Base-by-base conservation (phyloP, 2,113 vertebrate genomes). In the Otus sunia region DNA sequence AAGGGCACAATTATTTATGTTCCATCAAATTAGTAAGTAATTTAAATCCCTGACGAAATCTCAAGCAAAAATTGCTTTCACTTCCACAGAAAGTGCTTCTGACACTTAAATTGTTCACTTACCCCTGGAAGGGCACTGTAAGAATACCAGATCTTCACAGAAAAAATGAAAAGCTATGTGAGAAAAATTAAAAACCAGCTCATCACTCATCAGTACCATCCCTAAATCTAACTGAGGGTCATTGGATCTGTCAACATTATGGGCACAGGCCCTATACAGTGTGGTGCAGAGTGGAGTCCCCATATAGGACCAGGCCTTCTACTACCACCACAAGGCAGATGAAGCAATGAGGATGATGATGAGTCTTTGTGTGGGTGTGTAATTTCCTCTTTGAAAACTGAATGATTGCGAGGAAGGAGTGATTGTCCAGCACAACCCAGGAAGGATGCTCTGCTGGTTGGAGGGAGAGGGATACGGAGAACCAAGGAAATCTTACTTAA, bases 1-100 rank as follows among this genome's bases (percentile, higher is more conserved):
- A 98, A 98, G 94, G 95, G 94, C 93, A 94, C 45, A 84, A 97
- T 97, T 97, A 97, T 96, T 98, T 98, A 98, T 96, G 95, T 96
- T 96, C 94, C 96, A 96, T 97, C 94, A 92, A 97, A 98, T 98
- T 97, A 97, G 94, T 82, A 96, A 37, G 95, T 92, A 94, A 97
- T 94, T 97, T 91, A 95, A 97, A 96, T 90, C 93, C 93, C 94
- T 93, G 94, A 77, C 5, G 22, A 97, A 95, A 94, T 87, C 92
- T 94, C 91, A 84, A 92, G 72, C 23, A 84, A 94, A 96, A 97
- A 97, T 90, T 75, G 67, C 81, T 96, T 93, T 87, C 26, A 25
- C 59, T 92, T 94, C 82, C 39, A 83, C 78, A 64, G 43, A 83
- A 96, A 90, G 66, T 53, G 39, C 58, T 90, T 96, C 72, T 84